Evolutionary conservation across 2,888 invertebrate species (phyloP).

Genomic region (Agrochola lychnidis): DNA sequence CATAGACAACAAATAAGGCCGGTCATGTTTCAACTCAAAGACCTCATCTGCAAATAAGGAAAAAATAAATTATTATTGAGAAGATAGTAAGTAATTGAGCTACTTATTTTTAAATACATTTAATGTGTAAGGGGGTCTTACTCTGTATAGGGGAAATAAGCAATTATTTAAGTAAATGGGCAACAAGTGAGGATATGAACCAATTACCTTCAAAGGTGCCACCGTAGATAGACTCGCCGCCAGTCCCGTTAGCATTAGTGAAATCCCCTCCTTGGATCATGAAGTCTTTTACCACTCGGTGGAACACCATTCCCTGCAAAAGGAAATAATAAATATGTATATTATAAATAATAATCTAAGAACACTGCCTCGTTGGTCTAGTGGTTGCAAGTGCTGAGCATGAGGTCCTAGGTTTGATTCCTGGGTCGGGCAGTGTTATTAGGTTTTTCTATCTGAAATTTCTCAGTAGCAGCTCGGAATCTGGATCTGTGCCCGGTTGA

Average conservation of each 20-base stretch:
- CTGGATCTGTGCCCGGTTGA: no score
- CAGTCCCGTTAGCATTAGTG: conserved; percentile 98
- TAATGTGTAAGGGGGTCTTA: neutral
- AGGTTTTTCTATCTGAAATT: no score
- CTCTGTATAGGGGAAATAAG: neutral
- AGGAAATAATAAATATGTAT: conserved; percentile 9
- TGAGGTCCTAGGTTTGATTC: no score
- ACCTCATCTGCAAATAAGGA: conserved; percentile 95
- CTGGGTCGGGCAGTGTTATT: no score
- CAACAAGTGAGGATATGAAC: neutral
- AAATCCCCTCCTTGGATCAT: conserved; percentile 98
- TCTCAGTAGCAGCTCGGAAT: no score
- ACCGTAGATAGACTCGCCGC: conserved; percentile 99
- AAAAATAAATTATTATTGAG: neutral
- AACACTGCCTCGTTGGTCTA: no score
- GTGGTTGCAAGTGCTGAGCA: no score
- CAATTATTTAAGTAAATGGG: neutral
- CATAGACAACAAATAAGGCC: conserved; percentile 98
- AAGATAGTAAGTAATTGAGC: no score
- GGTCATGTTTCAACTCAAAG: conserved; percentile 96
- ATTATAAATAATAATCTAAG: neutral
- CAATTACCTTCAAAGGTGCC: conserved; percentile 97
- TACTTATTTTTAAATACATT: neutral
- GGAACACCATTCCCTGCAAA: conserved; percentile 94
- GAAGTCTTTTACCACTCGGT: conserved; percentile 98